Base-by-base conservation (phyloP, 2,113 vertebrate genomes). In the Australoheros scitulus region DNA sequence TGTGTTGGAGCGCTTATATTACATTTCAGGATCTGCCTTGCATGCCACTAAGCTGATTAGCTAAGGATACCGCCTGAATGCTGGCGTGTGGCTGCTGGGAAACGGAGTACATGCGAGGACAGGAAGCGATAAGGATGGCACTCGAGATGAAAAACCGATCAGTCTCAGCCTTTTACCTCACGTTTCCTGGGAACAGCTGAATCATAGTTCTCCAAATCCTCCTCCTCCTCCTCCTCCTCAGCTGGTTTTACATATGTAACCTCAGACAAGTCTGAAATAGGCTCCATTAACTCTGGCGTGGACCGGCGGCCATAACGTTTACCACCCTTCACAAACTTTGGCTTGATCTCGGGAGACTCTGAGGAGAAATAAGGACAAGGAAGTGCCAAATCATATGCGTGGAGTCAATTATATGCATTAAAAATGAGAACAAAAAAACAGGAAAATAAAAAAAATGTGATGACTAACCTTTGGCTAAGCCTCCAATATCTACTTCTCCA, bases 261-360 rank as follows among this genome's bases (percentile, higher is more conserved):
- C 88, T 96, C 95, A 0, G 95, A 89, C 26, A 95, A 93, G 79
- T 96, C 97, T 5, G 96, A 91, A 90, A 91, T 82, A 0, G 96
- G 82, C 77, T 96, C 95, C 22, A 87, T 94, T 82, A 97, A 96
- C 86, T 98, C 98, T 0, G 98, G 98, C 29, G 96, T 95, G 24
- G 98, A 97, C 0, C 97, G 96, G 6, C 98, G 97, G 58, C 98
- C 98, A 0, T 99, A 99, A 18, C 97, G 97, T 78, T 99, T 99
- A 29, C 97, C 95, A 0, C 97, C 97, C 84, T 96, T 97, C 86
- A 99, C 96, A 68, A 98, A 98, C 92, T 99, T 99, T 79, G 98
- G 97, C 59, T 98, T 96, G 1, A 97, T 97, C 90, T 98, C 97
- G 0, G 95, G 94, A 20, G 96, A 97, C 18, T 92, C 97, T 95